Percentiles rank a stretch among this genome's conserved stretches.
Conservation (phyloP, 2,888 invertebrate genomes). For the Andrena trimmerana region DNA sequence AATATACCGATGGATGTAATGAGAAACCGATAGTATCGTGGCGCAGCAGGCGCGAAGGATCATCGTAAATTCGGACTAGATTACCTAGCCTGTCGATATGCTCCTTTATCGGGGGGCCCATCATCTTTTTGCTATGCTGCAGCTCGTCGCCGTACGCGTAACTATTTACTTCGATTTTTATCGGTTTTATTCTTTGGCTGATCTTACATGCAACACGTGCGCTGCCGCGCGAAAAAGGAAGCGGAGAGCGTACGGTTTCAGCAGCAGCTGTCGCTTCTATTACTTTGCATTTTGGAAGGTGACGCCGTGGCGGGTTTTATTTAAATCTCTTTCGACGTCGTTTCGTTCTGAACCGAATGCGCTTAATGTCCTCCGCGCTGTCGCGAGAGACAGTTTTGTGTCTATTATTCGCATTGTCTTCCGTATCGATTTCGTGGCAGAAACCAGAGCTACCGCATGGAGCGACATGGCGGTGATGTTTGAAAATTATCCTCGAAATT, state of each 20-base stretch:
- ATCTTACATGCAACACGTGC: conserved; percentile 53
- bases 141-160: conserved; percentile 29
- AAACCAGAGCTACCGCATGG: not conserved
- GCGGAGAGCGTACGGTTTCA: conserved; percentile 26
- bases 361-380: conserved; percentile 36
- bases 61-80: conserved; percentile 61
- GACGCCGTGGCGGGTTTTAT: conserved; percentile 56
- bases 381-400: conserved; percentile 37
- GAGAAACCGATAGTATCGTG: conserved; percentile 77
- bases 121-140: conserved; percentile 58
- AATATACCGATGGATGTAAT: conserved; percentile 72
- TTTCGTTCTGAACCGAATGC: conserved; percentile 48
- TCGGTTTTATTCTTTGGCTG: conserved; percentile 52
- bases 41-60: conserved; percentile 60
- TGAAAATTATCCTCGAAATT: too few relatives aligned
- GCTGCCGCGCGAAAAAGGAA: conserved; percentile 35
- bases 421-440: conserved; percentile 6
- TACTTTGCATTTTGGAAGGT: conserved; percentile 66
- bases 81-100: conserved; percentile 49
- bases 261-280: conserved; percentile 64
- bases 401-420: conserved; percentile 27
- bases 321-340: conserved; percentile 56
- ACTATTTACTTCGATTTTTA: conserved; percentile 65
- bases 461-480: not conserved
- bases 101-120: conserved; percentile 56